phyloP scores from a whole-genome alignment of 2,888 invertebrate genomes.

The Boloria euphrosyne region DNA sequence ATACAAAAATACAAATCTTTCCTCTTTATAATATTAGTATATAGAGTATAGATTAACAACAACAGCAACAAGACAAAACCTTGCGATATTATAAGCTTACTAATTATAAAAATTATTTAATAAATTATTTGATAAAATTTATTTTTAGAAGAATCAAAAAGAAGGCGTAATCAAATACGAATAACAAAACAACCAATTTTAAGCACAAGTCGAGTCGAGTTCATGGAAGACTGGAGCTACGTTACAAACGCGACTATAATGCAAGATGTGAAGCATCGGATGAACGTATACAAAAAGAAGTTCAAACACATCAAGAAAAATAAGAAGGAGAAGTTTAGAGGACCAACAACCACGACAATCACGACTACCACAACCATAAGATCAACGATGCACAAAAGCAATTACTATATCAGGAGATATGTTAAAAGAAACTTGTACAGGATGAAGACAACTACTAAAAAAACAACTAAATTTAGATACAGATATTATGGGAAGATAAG shows the following conservation, averaged over 20 bases:
- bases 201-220: not conserved
- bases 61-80: no score
- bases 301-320: slow-evolving; percentile 22
- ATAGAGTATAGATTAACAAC: no score
- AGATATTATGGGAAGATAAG: slow-evolving; percentile 36
- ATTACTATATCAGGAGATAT: slow-evolving; percentile 40
- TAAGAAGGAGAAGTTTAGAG: slow-evolving; percentile 31
- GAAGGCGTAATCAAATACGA: not conserved
- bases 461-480: slow-evolving; percentile 32
- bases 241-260: slow-evolving; percentile 29
- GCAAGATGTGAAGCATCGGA: slow-evolving; percentile 21
- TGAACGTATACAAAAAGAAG: slow-evolving; percentile 31
- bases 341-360: slow-evolving; percentile 28
- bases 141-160: not conserved
- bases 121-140: no score
- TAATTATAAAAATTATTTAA: no score
- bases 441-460: slow-evolving; percentile 35
- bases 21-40: no score
- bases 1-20: no score
- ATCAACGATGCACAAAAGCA: slow-evolving; percentile 39
- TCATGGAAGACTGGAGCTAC: slow-evolving; percentile 27
- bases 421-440: slow-evolving; percentile 30
- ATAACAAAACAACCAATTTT: not conserved
- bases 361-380: slow-evolving; percentile 26
- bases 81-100: no score